A percentile compares a stretch with the other conserved stretches of the same genome.
Evolutionary conservation across 2,888 invertebrate species (phyloP).

Genomic region (Melanostoma mellinum): DNA sequence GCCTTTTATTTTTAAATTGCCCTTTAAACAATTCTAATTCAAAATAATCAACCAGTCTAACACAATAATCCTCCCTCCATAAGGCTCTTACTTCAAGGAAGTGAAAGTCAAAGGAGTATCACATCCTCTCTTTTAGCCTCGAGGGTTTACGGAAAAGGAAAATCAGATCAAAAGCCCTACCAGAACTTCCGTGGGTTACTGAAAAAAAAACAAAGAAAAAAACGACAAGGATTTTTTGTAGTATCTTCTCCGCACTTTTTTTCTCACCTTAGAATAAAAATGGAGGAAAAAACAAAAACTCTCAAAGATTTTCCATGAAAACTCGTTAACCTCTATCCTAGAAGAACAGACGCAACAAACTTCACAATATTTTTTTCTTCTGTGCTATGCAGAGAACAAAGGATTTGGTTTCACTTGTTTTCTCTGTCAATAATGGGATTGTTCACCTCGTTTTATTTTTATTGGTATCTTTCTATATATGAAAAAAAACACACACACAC

Average conservation of each 20-base stretch:
- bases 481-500: neutral
- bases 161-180: conserved; percentile 43
- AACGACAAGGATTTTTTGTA: neutral
- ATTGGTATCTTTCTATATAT: too few relatives aligned
- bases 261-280: conserved; percentile 2
- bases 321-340: conserved; percentile 53
- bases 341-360: conserved; percentile 38
- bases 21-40: conserved; percentile 7
- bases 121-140: neutral
- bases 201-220: conserved; percentile 12
- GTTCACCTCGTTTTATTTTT: conserved; percentile 41
- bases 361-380: conserved; percentile 23
- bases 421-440: conserved; percentile 52
- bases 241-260: neutral
- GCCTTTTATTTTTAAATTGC: too few relatives aligned
- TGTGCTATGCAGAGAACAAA: conserved; percentile 20
- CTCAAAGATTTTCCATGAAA: conserved; percentile 40
- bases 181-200: conserved; percentile 14
- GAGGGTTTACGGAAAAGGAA: neutral
- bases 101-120: conserved; percentile 8
- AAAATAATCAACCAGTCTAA: conserved; percentile 34
- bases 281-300: neutral
- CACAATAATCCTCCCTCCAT: neutral
- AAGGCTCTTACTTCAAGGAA: neutral
- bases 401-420: conserved; percentile 27